These are phyloP conservation scores for Cephalotes varians DNA, from an alignment of 2,888 invertebrate species.

Conservation along the genomic window DNA sequence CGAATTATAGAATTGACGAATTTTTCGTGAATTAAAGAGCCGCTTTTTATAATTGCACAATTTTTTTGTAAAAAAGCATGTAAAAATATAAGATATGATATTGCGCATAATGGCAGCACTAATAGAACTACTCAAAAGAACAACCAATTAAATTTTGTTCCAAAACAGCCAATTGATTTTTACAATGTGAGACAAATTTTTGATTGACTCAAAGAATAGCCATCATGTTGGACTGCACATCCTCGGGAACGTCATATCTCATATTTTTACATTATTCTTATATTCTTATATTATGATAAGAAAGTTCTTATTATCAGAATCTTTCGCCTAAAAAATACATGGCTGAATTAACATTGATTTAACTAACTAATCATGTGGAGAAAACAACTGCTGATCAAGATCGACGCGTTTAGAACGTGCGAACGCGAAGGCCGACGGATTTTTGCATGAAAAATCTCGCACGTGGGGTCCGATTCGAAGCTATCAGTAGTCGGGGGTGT, in stretches of 20 bases:
- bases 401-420: not conserved
- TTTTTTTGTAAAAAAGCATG: too few species aligned
- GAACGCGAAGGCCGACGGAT: not conserved
- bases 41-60: not conserved
- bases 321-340: not conserved
- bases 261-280: too few species aligned
- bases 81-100: too few species aligned
- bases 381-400: not conserved
- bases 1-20: not conserved
- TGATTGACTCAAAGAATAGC: too few species aligned
- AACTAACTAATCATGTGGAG: not conserved
- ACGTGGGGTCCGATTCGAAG: slow-evolving; percentile 60
- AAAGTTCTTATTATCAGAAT: not conserved
- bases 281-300: not conserved
- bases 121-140: too few species aligned
- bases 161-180: too few species aligned
- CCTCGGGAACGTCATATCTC: too few species aligned
- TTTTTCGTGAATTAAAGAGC: not conserved
- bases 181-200: too few species aligned
- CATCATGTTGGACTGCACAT: too few species aligned
- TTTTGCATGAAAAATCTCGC: not conserved
- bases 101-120: too few species aligned
- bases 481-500: slow-evolving; percentile 80
- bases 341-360: not conserved
- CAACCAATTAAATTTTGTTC: too few species aligned